Evolutionary conservation across 2,888 invertebrate species (phyloP), one percentile per base, ranked within the genome.

Genomic region (Zelleria hepariella): DNA sequence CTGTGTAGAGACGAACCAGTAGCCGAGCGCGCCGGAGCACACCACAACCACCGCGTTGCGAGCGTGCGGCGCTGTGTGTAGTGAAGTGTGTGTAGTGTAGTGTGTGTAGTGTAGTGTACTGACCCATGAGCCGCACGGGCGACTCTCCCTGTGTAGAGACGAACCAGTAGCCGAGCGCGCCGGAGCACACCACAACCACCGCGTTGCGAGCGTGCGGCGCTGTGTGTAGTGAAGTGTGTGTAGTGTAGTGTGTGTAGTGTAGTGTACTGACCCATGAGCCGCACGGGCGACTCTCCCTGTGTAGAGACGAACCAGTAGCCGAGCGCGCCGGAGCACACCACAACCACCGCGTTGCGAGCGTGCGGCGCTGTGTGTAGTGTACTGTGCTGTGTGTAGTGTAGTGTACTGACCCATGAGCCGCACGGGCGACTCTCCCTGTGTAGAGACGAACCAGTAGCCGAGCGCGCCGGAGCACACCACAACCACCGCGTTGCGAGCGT

Each of bases 291-390:
- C 2, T 78, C 68, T 8, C 82, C 90, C 8, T 86, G 87, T 47
- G 83, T 75, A 58, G 72, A 66, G 57, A 89, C 86, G 69, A 93
- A 91, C 68, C 91, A 90, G 80, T 86, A 93, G 65, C 94, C 94
- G 62, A 96, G 88, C 59, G 91, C 78, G 60, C 94, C 94, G 67
- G 94, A 92, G 21, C 92, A 78, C 20, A 96, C 80, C 15, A 96
- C 96, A 60, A 96, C 89, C 67, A 96, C 92, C 20, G 96, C 95
- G 80, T 96, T 96, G 63, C 96, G 91, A n/a, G n/a, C n/a, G n/a
- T n/a, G n/a, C n/a, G n/a, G n/a, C n/a, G n/a, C n/a, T n/a, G n/a
- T n/a, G n/a, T n/a, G n/a, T n/a, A n/a, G n/a, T n/a, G n/a, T n/a
- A n/a, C n/a, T n/a, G n/a, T n/a, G n/a, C n/a, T n/a, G n/a, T n/a